Evolutionary conservation across 2,888 invertebrate genomes (phyloP).

Genomic region (Caenorhabditis virilis): DNA sequence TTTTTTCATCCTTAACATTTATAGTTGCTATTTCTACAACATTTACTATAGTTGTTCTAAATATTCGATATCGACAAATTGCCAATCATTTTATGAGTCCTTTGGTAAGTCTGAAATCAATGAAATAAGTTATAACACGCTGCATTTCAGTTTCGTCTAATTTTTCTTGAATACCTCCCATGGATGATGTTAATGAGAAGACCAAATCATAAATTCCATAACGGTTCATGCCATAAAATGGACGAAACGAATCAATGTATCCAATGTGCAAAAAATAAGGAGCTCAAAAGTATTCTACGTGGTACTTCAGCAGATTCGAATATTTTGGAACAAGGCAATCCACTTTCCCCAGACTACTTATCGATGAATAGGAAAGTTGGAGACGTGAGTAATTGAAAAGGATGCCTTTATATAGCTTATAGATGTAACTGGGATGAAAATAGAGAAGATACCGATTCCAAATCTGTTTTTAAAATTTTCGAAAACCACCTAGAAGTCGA

Average conservation of each 20-base stretch:
- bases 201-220: conserved; percentile 43
- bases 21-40: conserved; percentile 58
- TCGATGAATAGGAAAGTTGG: conserved; percentile 44
- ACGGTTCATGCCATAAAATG: conserved; percentile 17
- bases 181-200: conserved; percentile 55
- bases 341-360: too few species aligned
- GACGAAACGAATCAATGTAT: conserved; percentile 32
- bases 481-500: too few species aligned
- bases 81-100: conserved; percentile 51
- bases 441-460: too few species aligned
- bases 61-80: conserved; percentile 56
- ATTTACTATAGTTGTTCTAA: conserved; percentile 56
- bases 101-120: conserved; percentile 12
- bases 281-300: conserved; percentile 31
- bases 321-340: too few species aligned
- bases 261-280: conserved; percentile 31
- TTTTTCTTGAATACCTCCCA: conserved; percentile 57
- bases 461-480: too few species aligned
- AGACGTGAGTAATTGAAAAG: too few species aligned
- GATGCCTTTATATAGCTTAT: too few species aligned
- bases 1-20: conserved; percentile 59
- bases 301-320: conserved; percentile 11
- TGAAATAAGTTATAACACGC: background rate
- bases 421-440: too few species aligned
- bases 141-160: conserved; percentile 42